phyloP scores from a whole-genome alignment of 2,888 invertebrate genomes.

The Synergus gifuensis region DNA sequence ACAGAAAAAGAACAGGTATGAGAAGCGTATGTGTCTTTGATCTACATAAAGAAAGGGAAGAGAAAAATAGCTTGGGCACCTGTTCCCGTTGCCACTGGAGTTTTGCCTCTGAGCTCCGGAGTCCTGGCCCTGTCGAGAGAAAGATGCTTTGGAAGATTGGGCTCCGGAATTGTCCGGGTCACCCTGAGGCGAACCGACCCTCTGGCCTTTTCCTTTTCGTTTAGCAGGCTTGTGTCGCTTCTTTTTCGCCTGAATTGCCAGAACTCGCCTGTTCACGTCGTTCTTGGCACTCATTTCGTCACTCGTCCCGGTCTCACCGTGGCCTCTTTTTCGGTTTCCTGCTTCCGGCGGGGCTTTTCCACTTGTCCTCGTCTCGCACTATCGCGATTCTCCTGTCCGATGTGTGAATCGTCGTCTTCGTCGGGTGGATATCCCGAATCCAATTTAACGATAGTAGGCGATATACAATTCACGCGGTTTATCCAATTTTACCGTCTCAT shows the following conservation, averaged over 20 bases:
- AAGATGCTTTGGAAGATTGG: conserved; percentile 66
- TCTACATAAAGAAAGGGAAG: not conserved
- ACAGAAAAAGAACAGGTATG: not conserved
- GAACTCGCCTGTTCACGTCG: conserved; percentile 94
- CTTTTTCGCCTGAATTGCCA: conserved; percentile 95
- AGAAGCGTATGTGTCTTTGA: not conserved
- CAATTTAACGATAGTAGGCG: not conserved
- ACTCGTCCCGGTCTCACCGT: conserved; percentile 51
- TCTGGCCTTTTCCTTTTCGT: conserved; percentile 85
- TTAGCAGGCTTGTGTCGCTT: conserved; percentile 93
- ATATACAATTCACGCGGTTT: conserved; percentile 27
- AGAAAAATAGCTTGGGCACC: conserved; percentile 58
- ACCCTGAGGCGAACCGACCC: conserved; percentile 74
- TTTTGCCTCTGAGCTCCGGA: conserved; percentile 53
- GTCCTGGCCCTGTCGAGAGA: conserved; percentile 55
- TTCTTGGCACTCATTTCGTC: conserved; percentile 89
- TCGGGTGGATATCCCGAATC: not conserved
- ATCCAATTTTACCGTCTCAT: conserved; percentile 57
- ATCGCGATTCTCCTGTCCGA: conserved; percentile 5
- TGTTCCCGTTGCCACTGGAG: conserved; percentile 70
- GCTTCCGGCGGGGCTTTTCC: conserved; percentile 42
- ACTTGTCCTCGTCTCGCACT: conserved; percentile 34
- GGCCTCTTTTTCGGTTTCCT: conserved; percentile 51
- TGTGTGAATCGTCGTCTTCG: not conserved
- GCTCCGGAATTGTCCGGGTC: conserved; percentile 76